Evolutionary conservation across 2,888 invertebrate genomes (phyloP), one percentile per base, ranked within the genome.

Genomic region (Philereme vetulata): DNA sequence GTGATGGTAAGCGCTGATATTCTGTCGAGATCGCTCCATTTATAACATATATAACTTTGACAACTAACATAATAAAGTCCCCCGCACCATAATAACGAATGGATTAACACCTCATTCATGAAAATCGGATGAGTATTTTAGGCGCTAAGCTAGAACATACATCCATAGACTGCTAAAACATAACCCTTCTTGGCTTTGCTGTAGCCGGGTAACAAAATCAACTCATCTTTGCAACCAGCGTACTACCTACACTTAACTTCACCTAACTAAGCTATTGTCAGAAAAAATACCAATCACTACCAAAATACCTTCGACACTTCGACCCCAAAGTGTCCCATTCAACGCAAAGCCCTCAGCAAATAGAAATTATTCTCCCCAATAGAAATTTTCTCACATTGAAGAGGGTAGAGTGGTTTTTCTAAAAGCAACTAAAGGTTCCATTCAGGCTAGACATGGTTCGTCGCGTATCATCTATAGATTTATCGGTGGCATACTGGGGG

Each of bases 311-410:
- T 53, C 51, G 51, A 51, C 54, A 65, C 57, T 57, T 61, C 56
- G 60, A 61, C 54, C 66, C 61, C 35, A 49, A 62, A 66, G 63
- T 61, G 62, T 59, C 46, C 62, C 45, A 59, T 65, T 67, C 56
- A 62, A 3, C 38, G 44, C 8, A 84, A 84, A 76, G 80, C 74
- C 73, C 70, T 74, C 62, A 46, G 71, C 76, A 74, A 81, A 80
- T 73, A 77, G 76, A 77, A 85, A 87, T 86, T 85, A 85, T 85
- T 82, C 84, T 80, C 73, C 51, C 75, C 81, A 81, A 86, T 85
- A 82, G 85, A 85, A 65, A 84, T 85, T 86, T 84, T 81, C 80
- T 76, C 84, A 79, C 84, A 78, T 77, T 73, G 74, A 4, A 79
- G 74, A 75, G 79, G 81, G 80, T 80, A 71, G 78, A 81, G 80